Percentiles rank a stretch among this genome's conserved stretches.
Evolutionary conservation across 2,888 invertebrate genomes (phyloP).

Genomic region (Drosophila leonis): DNA sequence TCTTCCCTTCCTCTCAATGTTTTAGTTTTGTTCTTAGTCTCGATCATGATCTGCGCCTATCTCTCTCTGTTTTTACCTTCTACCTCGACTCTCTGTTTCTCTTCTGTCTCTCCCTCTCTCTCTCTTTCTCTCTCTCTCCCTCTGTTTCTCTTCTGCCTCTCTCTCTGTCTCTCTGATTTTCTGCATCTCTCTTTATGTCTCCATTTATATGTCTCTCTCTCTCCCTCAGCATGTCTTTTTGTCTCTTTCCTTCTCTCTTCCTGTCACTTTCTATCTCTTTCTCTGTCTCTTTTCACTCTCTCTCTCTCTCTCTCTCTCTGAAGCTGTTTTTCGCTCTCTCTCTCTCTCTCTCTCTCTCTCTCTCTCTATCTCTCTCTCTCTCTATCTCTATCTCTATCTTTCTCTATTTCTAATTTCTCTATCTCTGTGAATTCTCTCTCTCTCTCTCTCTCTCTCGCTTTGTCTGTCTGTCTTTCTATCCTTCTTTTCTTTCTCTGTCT

Average conservation of each 20-base stretch:
- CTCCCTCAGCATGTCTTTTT: too few species aligned
- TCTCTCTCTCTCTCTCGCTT: not conserved
- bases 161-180: not conserved
- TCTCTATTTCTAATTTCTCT: not conserved
- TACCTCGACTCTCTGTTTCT: too few species aligned
- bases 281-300: not conserved
- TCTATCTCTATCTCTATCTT: not conserved
- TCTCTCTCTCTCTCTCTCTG: not conserved
- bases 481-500: not conserved
- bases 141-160: not conserved
- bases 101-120: too few species aligned
- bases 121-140: too few species aligned
- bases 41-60: too few species aligned
- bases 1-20: too few species aligned
- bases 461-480: not conserved
- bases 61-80: too few species aligned
- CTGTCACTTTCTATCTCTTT: not conserved
- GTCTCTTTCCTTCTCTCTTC: not conserved
- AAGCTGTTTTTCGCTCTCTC: too few species aligned
- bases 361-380: not conserved
- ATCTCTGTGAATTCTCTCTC: not conserved
- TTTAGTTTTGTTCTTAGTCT: too few species aligned
- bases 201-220: too few species aligned
- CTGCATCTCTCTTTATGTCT: not conserved
- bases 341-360: not conserved